Evolutionary conservation across 2,888 invertebrate genomes (phyloP).

Genomic region (Anodontia alba): DNA sequence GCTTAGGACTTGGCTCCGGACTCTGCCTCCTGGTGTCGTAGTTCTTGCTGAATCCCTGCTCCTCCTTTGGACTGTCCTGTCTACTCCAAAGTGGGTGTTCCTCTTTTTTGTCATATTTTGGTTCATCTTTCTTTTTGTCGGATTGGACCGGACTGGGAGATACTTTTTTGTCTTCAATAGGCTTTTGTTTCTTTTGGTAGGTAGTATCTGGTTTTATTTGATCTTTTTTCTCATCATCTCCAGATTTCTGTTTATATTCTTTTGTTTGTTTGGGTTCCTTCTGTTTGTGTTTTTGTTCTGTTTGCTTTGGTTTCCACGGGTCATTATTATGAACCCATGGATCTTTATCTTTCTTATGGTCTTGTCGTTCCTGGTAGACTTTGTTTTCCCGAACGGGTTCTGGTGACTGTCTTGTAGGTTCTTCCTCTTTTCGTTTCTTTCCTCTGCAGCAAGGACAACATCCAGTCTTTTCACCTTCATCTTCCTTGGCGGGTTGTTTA

Average conservation of each 20-base stretch:
- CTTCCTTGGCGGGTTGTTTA: not conserved
- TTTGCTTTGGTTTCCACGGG: too few species aligned
- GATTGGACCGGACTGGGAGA: too few species aligned
- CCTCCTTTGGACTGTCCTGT: not conserved
- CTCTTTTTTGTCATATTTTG: not conserved
- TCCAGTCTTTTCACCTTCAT: conserved; percentile 27
- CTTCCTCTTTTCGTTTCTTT: not conserved
- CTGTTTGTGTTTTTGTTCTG: too few species aligned
- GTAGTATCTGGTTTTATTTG: too few species aligned
- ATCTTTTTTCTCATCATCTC: too few species aligned
- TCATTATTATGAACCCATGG: too few species aligned
- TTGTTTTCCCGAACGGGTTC: not conserved
- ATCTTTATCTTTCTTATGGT: not conserved
- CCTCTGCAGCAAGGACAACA: conserved; percentile 35
- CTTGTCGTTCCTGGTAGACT: not conserved
- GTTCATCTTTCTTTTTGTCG: not conserved
- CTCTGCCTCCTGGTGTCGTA: not conserved
- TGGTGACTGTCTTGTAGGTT: not conserved
- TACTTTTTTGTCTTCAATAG: not conserved
- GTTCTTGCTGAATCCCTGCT: not conserved
- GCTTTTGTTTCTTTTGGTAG: not conserved
- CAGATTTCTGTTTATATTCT: too few species aligned
- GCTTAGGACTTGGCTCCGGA: not conserved
- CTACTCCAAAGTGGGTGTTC: not conserved
- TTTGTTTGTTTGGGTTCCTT: too few species aligned